These are phyloP conservation scores for Pipistrellus pygmaeus DNA, from an alignment of 2,797 vertebrate species.

Conservation along the genomic window DNA sequence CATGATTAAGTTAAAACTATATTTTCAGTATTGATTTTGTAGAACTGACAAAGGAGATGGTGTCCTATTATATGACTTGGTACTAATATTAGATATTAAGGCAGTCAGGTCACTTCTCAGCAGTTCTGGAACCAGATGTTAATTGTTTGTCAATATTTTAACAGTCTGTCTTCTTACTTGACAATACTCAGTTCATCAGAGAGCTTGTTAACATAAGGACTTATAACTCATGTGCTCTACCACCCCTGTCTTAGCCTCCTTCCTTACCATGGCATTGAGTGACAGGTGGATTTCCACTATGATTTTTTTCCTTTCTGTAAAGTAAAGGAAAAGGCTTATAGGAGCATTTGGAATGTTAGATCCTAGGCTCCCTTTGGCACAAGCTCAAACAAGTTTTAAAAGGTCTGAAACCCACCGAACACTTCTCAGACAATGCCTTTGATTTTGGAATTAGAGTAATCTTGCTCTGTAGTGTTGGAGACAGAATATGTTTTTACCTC, in stretches of 20 bases:
- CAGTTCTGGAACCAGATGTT: conserved; percentile 38
- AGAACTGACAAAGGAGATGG: conserved; percentile 30
- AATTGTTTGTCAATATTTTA: conserved; percentile 49
- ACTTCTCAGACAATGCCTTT: conserved; percentile 45
- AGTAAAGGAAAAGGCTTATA: conserved; percentile 36
- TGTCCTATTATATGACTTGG: background rate
- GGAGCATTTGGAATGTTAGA: background rate
- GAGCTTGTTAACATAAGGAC: background rate
- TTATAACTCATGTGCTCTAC: background rate
- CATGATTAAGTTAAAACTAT: background rate
- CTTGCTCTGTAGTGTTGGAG: background rate
- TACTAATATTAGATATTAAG: background rate
- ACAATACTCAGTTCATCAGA: background rate
- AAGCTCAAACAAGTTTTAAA: conserved; percentile 50
- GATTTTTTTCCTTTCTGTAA: background rate
- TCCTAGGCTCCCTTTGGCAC: background rate
- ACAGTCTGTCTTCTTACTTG: conserved; percentile 38
- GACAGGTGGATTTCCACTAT: conserved; percentile 13
- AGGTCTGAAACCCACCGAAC: background rate
- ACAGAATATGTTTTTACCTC: background rate
- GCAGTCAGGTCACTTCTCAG: conserved; percentile 1
- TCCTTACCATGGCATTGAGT: background rate
- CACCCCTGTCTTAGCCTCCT: background rate
- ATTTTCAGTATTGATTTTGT: conserved; percentile 11
- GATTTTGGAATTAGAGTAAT: conserved; percentile 31